These are phyloP conservation scores for Mythimna albipuncta DNA, from an alignment of 2,888 invertebrate genomes.

Conservation along the genomic window DNA sequence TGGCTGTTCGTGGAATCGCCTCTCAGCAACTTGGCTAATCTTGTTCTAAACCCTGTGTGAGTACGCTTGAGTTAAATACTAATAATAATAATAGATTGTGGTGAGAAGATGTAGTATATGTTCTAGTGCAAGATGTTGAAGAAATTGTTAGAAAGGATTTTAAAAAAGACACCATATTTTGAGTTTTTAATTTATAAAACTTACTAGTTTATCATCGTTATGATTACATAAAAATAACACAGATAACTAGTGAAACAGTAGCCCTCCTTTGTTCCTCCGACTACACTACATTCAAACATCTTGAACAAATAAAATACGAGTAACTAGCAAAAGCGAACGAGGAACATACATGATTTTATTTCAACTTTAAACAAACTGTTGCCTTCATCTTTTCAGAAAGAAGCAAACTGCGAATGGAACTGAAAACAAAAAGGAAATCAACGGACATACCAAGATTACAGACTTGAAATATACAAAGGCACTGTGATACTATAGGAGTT, in stretches of 20 bases:
- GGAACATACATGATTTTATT: conserved; percentile 52
- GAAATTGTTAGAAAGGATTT: not conserved
- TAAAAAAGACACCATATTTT: not conserved
- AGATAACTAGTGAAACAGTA: not conserved
- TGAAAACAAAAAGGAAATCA: conserved; percentile 52
- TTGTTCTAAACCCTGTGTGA: conserved; percentile 49
- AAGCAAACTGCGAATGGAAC: conserved; percentile 45
- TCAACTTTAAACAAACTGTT: conserved; percentile 48
- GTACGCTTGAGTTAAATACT: conserved; percentile 38
- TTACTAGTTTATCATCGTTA: not conserved
- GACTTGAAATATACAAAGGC: conserved; percentile 49
- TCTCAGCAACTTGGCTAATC: conserved; percentile 58
- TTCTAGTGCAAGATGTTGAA: not conserved
- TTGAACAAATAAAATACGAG: conserved; percentile 42
- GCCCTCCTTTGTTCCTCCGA: not conserved
- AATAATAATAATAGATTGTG: conserved; percentile 44
- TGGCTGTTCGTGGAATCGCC: conserved; percentile 57
- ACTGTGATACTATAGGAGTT: conserved; percentile 30
- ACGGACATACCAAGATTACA: conserved; percentile 33
- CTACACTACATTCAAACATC: conserved; percentile 25
- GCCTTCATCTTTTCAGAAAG: conserved; percentile 51
- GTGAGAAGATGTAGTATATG: not conserved
- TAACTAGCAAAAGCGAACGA: conserved; percentile 36
- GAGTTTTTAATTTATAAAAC: not conserved
- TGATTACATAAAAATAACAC: not conserved